A percentile compares a stretch with the other conserved stretches of the same genome.
Conservation (phyloP, 2,113 vertebrate genomes). For the Cyphomyrus discorhynchus region DNA sequence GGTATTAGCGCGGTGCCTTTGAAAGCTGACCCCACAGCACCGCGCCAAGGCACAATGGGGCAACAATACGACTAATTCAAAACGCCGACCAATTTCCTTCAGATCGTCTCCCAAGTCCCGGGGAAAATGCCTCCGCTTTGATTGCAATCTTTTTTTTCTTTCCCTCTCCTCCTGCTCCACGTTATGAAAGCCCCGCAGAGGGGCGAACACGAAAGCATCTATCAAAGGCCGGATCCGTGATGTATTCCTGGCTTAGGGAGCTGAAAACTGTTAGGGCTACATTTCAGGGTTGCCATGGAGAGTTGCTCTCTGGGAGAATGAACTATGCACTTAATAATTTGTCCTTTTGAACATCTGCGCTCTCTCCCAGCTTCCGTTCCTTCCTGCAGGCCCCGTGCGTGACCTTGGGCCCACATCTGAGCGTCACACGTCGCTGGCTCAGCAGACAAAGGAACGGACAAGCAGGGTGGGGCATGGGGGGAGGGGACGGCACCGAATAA, state of each 20-base stretch:
- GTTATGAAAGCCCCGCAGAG: neutral
- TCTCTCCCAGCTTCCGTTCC: conserved; percentile 14
- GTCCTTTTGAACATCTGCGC: conserved; percentile 23
- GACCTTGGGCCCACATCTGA: conserved; percentile 12
- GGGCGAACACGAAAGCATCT: conserved; percentile 5
- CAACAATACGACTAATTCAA: conserved; percentile 15
- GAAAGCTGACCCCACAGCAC: conserved; percentile 7
- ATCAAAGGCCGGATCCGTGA: conserved; percentile 16
- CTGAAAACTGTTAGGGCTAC: conserved; percentile 24
- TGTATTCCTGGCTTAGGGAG: conserved; percentile 23
- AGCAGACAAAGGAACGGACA: conserved; percentile 38
- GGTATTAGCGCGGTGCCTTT: neutral
- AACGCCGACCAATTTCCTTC: conserved; percentile 14
- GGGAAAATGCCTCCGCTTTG: neutral
- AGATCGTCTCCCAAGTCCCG: conserved; percentile 1
- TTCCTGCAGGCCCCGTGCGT: neutral
- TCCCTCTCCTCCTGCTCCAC: neutral
- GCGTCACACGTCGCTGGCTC: conserved; percentile 27
- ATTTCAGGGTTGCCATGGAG: conserved; percentile 26
- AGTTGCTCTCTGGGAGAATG: conserved; percentile 10
- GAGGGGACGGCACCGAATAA: neutral
- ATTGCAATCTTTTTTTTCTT: conserved; percentile 11
- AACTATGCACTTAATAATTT: conserved; percentile 35
- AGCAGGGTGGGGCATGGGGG: neutral
- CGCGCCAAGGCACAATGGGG: neutral